Percentiles rank a stretch among this genome's conserved stretches.
Conservation (phyloP, 2,888 invertebrate species). For the Yponomeuta plumbellus region DNA sequence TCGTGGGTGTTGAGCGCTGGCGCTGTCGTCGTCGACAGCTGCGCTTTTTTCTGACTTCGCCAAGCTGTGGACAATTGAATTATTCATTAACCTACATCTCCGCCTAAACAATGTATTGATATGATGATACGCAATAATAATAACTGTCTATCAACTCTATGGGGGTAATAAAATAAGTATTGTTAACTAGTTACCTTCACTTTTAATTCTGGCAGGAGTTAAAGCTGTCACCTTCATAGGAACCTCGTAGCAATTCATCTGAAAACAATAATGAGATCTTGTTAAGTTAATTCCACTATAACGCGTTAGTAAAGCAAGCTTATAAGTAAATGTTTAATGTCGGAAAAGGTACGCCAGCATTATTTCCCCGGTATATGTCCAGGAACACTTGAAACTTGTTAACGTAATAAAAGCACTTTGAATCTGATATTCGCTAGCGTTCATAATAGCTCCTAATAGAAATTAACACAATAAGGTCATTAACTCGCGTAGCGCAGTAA, state of each 20-base stretch:
- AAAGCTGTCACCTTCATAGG: slow-evolving; percentile 16
- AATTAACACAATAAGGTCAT: slow-evolving; percentile 28
- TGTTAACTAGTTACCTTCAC: slow-evolving; percentile 14
- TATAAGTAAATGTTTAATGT: no score
- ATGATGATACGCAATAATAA: no score
- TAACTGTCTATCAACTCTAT: no score
- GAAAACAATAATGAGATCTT: background rate
- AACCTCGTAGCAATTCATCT: slow-evolving; percentile 17
- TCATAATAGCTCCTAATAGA: slow-evolving; percentile 12
- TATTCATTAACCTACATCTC: background rate
- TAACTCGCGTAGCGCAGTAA: slow-evolving; percentile 36
- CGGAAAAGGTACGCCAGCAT: background rate
- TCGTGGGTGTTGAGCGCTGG: slow-evolving; percentile 30
- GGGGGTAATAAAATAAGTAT: background rate
- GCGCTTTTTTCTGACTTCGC: slow-evolving; percentile 23
- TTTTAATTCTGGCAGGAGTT: slow-evolving; percentile 11
- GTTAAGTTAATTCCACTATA: no score
- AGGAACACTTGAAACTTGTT: background rate
- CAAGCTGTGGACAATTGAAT: slow-evolving; percentile 24
- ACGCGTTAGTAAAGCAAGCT: no score
- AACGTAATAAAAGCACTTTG: background rate
- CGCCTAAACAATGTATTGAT: background rate
- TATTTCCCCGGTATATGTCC: background rate
- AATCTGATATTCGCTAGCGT: slow-evolving; percentile 9
- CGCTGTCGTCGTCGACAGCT: background rate